Evolutionary conservation across 2,888 invertebrate genomes (phyloP).

Genomic region (Eupithecia insigniata): DNA sequence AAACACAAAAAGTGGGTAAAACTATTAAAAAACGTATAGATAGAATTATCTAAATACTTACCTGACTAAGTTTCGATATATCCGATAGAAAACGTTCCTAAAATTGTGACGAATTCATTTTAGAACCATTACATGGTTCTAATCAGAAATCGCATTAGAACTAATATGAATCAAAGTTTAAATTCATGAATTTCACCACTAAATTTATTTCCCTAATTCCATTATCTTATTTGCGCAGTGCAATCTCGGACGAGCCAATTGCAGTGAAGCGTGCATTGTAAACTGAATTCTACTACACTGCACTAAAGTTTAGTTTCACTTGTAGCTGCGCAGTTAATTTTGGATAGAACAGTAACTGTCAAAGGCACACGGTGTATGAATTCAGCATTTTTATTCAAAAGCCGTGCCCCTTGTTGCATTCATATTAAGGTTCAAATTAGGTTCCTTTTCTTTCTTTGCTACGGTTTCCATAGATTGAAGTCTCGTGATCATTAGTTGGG

Average conservation of each 20-base stretch:
- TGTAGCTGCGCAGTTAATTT: constrained; percentile 37
- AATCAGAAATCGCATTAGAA: constrained; percentile 1
- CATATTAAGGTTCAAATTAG: constrained; percentile 28
- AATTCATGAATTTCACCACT: constrained; percentile 34
- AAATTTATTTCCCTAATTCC: constrained; percentile 46
- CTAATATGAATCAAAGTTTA: constrained; percentile 21
- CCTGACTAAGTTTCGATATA: not conserved
- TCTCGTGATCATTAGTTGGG: constrained; percentile 64
- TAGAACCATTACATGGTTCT: not conserved
- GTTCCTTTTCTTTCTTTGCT: constrained; percentile 14
- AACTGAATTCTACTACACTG: constrained; percentile 20
- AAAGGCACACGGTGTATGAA: constrained; percentile 53
- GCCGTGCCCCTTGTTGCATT: constrained; percentile 31
- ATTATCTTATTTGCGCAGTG: constrained; percentile 60
- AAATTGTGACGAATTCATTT: not conserved
- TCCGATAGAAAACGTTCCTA: not conserved
- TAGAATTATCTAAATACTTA: not conserved
- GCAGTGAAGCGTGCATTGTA: constrained; percentile 41
- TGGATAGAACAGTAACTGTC: constrained; percentile 55
- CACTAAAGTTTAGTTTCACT: constrained; percentile 24
- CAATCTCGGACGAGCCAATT: constrained; percentile 35
- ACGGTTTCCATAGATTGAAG: constrained; percentile 44
- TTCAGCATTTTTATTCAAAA: constrained; percentile 40
- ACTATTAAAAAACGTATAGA: not conserved
- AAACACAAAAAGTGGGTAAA: not conserved